Conservation (phyloP, 2,888 invertebrate genomes). For the Heterodera filipjevi region DNA sequence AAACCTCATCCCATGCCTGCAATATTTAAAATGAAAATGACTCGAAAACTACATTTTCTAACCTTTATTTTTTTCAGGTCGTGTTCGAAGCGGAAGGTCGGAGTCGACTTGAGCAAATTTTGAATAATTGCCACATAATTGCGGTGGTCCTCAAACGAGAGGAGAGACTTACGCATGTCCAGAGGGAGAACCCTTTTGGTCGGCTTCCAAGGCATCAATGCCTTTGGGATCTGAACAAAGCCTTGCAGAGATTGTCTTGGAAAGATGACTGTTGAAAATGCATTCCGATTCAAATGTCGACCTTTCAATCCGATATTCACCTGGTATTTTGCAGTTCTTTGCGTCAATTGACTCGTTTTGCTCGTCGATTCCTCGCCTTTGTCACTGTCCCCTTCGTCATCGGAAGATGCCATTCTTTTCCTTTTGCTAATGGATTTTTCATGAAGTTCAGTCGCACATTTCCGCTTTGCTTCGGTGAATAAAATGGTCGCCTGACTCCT, state of each 20-base stretch:
- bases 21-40: conserved; percentile 18
- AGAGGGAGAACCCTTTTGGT: conserved; percentile 18
- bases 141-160: conserved; percentile 41
- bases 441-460: conserved; percentile 2
- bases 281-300: too few species aligned
- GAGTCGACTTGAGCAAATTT: conserved; percentile 37
- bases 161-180: conserved; percentile 21
- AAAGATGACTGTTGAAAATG: too few species aligned
- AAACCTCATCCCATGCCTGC: conserved; percentile 31
- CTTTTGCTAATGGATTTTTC: conserved; percentile 7
- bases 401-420: conserved; percentile 1
- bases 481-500: conserved; percentile 22
- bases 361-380: background rate
- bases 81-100: conserved; percentile 42
- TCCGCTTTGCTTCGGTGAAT: conserved; percentile 10
- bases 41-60: background rate
- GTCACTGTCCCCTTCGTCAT: background rate
- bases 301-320: background rate
- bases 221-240: conserved; percentile 24
- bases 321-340: background rate
- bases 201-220: conserved; percentile 32
- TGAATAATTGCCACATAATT: conserved; percentile 48
- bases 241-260: too few species aligned
- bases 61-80: conserved; percentile 44
- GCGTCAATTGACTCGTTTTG: background rate